These are phyloP conservation scores for Globia sparganii DNA, from an alignment of 2,888 invertebrate genomes.

Conservation along the genomic window DNA sequence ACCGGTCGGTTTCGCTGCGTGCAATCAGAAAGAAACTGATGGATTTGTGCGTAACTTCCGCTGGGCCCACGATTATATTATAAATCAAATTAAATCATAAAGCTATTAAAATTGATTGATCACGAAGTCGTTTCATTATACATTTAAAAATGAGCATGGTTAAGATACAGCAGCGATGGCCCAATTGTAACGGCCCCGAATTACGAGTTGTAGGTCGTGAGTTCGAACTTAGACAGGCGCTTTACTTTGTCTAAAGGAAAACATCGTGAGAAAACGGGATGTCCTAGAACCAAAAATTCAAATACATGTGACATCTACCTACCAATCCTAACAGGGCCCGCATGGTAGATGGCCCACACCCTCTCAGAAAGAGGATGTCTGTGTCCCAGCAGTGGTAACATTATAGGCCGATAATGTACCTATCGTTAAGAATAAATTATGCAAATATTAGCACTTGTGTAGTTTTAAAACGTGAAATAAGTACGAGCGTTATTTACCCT, in stretches of 20 bases:
- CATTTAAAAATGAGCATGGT: constrained; percentile 12
- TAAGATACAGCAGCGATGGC: not conserved
- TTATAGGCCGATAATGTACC: not conserved
- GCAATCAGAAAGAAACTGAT: constrained; percentile 55
- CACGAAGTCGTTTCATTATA: not conserved
- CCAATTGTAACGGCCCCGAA: not conserved
- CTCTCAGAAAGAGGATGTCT: not conserved
- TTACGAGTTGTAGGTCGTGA: not conserved
- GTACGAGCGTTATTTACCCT: constrained; percentile 10
- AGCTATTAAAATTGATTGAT: constrained; percentile 28
- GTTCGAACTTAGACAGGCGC: not conserved
- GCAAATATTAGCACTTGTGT: not conserved
- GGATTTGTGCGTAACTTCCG: constrained; percentile 54
- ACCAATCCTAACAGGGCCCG: not conserved
- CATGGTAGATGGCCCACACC: not conserved
- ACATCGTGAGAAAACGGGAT: not conserved
- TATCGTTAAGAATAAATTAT: not conserved
- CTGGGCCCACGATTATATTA: constrained; percentile 15
- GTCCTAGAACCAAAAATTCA: too few relatives aligned
- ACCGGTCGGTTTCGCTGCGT: constrained; percentile 50
- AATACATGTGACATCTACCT: too few relatives aligned
- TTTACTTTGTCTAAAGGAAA: not conserved
- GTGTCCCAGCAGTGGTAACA: not conserved
- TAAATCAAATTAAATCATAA: constrained; percentile 40
- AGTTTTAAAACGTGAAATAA: constrained; percentile 10